phyloP scores from a whole-genome alignment of 2,113 vertebrate genomes.

The Phasianus colchicus region DNA sequence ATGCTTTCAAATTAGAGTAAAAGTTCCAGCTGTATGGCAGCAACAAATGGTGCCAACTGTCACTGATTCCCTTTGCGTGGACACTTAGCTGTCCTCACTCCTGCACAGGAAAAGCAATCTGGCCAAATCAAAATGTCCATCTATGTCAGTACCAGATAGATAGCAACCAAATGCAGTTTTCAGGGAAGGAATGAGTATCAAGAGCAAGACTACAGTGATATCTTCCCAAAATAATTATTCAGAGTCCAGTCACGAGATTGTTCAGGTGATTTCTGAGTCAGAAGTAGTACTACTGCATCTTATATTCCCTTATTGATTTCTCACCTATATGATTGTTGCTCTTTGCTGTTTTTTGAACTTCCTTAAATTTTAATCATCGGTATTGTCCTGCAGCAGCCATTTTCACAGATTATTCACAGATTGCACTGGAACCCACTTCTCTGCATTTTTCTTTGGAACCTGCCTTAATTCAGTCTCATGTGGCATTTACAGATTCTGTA shows the following conservation, averaged over 20 bases:
- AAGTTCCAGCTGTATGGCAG: background rate
- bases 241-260: background rate
- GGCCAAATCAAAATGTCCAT: background rate
- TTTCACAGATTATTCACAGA: background rate
- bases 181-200: background rate
- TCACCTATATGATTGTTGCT: background rate
- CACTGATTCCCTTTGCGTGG: background rate
- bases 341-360: background rate
- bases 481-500: background rate
- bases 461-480: background rate
- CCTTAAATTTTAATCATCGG: background rate
- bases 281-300: background rate
- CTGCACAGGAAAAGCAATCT: background rate
- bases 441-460: background rate
- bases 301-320: background rate
- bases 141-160: background rate
- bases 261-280: background rate
- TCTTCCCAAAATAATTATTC: background rate
- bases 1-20: background rate
- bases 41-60: background rate
- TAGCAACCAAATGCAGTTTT: background rate
- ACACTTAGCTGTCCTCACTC: fast-evolving
- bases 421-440: background rate
- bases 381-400: fast-evolving
- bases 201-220: background rate